Evolutionary conservation across 1,140 invertebrate species (phyloP).

Genomic region (Oppia nitens): DNA sequence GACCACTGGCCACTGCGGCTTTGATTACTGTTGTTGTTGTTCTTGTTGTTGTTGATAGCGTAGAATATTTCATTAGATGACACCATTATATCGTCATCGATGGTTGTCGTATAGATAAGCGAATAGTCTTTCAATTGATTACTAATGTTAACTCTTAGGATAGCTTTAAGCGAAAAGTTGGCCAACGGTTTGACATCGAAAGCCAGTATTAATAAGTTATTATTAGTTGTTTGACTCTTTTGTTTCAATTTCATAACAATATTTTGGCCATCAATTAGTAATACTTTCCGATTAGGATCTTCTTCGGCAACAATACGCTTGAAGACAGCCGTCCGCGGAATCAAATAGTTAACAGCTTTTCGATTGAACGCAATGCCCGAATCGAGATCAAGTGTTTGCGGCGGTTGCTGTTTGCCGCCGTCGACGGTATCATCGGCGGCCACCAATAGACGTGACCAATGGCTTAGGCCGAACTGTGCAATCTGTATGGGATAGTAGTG

Average conservation of each 20-base stretch:
- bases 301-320: not conserved
- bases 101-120: conserved; percentile 1
- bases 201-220: too few species aligned
- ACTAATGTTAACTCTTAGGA: conserved; percentile 40
- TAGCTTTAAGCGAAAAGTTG: conserved; percentile 61
- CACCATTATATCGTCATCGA: conserved; percentile 24
- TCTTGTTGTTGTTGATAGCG: conserved; percentile 45
- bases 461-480: conserved; percentile 88
- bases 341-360: not conserved
- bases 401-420: conserved; percentile 38
- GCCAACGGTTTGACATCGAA: conserved; percentile 24
- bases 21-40: too few species aligned
- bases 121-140: conserved; percentile 22
- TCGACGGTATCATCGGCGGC: conserved; percentile 44
- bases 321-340: not conserved
- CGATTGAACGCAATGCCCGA: not conserved
- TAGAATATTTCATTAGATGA: conserved; percentile 65
- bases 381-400: conserved; percentile 9
- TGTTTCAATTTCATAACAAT: not conserved
- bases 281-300: conserved; percentile 1
- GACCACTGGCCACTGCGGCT: too few species aligned
- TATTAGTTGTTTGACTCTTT: not conserved
- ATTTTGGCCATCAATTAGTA: not conserved
- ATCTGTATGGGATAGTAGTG: conserved; percentile 98
- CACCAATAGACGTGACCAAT: conserved; percentile 84